Percentiles rank a stretch among this genome's conserved stretches.
Evolutionary conservation across 2,797 vertebrate genomes (phyloP).

Genomic region (Phoxinus dragarum): DNA sequence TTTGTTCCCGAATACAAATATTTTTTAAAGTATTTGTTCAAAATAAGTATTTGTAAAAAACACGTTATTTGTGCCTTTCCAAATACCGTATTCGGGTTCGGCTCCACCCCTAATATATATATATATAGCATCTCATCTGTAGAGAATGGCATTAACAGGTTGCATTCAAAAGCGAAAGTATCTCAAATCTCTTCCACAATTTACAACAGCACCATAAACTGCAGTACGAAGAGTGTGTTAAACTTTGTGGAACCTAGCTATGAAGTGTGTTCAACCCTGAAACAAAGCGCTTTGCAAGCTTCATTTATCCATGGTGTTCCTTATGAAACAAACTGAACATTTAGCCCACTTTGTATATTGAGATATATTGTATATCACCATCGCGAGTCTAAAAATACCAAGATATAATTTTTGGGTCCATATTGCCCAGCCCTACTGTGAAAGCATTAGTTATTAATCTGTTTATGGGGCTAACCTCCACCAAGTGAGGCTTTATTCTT

Average conservation of each 20-base stretch:
- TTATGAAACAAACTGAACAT: slow-evolving; percentile 13
- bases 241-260: background rate
- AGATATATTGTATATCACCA: background rate
- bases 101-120: no score
- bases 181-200: slow-evolving; percentile 24
- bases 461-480: slow-evolving; percentile 13
- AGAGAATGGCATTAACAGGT: slow-evolving; percentile 34
- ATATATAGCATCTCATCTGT: background rate
- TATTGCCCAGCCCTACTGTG: background rate
- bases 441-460: slow-evolving; percentile 43
- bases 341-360: background rate
- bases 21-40: no score
- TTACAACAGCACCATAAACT: slow-evolving; percentile 20
- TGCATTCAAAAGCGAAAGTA: slow-evolving; percentile 11
- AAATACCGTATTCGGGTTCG: no score
- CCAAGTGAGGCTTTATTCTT: background rate
- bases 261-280: background rate
- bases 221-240: background rate
- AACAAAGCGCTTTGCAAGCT: slow-evolving; percentile 17
- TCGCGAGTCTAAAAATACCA: background rate
- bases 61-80: no score
- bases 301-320: background rate
- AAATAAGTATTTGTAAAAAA: no score
- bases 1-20: no score
- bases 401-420: background rate